Conservation (phyloP, 2,888 invertebrate species). For the Bellardia bayeri region DNA sequence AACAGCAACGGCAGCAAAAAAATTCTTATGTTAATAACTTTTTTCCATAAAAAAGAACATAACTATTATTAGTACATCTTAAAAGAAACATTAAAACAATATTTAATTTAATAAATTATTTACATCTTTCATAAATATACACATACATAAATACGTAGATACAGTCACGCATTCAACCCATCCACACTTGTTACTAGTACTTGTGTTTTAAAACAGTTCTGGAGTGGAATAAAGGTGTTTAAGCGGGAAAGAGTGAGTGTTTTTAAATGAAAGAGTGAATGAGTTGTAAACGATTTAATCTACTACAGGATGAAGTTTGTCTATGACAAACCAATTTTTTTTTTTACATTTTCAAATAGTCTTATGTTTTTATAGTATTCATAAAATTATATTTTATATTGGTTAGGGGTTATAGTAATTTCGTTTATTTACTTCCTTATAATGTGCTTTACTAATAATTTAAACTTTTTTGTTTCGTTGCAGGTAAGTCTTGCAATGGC, state of each 20-base stretch:
- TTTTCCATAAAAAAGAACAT: slow-evolving; percentile 29
- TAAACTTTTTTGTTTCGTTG: background rate
- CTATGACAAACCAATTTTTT: slow-evolving; percentile 62
- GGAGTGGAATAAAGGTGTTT: background rate
- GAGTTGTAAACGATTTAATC: slow-evolving; percentile 40
- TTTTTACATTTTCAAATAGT: slow-evolving; percentile 36
- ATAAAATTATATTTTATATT: slow-evolving; percentile 47
- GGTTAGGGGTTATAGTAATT: slow-evolving; percentile 15
- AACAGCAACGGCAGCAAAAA: background rate
- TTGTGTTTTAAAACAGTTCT: background rate
- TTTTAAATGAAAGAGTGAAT: background rate
- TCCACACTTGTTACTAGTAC: slow-evolving; percentile 33
- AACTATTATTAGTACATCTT: slow-evolving; percentile 45
- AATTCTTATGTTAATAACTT: slow-evolving; percentile 48
- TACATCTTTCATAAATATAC: slow-evolving; percentile 25
- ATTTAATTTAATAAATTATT: slow-evolving; percentile 65
- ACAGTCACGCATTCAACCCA: background rate
- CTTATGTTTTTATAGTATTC: slow-evolving; percentile 10
- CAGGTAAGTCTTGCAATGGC: background rate
- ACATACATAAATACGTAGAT: background rate
- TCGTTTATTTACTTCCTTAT: background rate
- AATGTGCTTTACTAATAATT: background rate
- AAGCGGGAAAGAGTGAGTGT: background rate
- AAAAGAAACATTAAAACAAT: slow-evolving; percentile 57
- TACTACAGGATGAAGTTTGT: slow-evolving; percentile 59